Evolutionary conservation across 1,140 invertebrate species (phyloP).

Genomic region (Nasonia longicornis): DNA sequence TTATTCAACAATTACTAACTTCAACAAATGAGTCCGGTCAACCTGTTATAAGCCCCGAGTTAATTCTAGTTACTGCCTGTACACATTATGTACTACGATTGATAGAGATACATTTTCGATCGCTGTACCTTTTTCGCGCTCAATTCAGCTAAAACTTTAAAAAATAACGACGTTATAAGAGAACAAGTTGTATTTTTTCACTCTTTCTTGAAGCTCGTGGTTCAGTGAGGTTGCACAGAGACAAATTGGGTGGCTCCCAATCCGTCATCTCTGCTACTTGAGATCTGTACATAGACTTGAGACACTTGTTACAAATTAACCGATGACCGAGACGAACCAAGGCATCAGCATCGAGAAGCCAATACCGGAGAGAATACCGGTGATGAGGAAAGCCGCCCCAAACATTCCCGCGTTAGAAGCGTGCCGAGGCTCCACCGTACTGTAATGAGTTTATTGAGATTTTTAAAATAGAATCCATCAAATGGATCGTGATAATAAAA

Average conservation of each 20-base stretch:
- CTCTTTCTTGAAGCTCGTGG: slow-evolving; percentile 35
- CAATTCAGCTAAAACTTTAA: slow-evolving; percentile 30
- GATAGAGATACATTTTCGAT: slow-evolving; percentile 2
- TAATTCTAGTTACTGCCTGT: slow-evolving; percentile 12
- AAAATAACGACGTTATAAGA: slow-evolving; percentile 39
- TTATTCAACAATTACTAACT: slow-evolving; percentile 34
- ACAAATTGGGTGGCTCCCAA: neutral
- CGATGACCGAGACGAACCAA: slow-evolving; percentile 68
- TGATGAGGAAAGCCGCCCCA: slow-evolving; percentile 89
- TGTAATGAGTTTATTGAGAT: slow-evolving; percentile 66
- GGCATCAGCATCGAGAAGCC: slow-evolving; percentile 81
- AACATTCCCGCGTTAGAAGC: slow-evolving; percentile 94
- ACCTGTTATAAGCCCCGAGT: neutral
- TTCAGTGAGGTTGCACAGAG: slow-evolving; percentile 30
- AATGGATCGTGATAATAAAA: slow-evolving; percentile 24
- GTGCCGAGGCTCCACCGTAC: slow-evolving; percentile 85
- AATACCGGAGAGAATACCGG: slow-evolving; percentile 89
- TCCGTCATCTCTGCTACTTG: slow-evolving; percentile 7
- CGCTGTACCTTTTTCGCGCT: slow-evolving; percentile 9
- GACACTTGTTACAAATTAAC: slow-evolving; percentile 18
- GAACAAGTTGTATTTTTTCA: slow-evolving; percentile 31
- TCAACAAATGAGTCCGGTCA: slow-evolving; percentile 29
- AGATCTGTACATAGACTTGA: slow-evolving; percentile 3
- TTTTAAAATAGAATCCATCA: neutral
- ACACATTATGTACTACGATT: slow-evolving; percentile 21